Base-by-base conservation (phyloP, 2,797 vertebrate species). In the Neostethus bicornis region DNA sequence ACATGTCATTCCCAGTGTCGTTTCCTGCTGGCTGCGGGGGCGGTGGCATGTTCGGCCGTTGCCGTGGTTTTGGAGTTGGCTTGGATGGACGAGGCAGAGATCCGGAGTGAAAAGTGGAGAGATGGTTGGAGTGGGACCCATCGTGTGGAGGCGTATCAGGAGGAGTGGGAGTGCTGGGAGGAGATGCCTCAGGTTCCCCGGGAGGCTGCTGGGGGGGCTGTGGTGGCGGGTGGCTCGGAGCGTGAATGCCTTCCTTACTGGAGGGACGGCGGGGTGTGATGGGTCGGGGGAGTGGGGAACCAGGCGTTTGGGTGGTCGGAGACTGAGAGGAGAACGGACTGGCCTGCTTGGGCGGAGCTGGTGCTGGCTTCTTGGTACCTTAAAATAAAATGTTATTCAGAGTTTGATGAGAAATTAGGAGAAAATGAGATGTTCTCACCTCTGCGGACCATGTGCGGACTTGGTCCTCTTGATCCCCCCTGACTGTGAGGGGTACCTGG, bases 321-420 rank as follows among this genome's bases (percentile, higher is more conserved):
- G n/a, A 0, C 66, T 89, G 34, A 41, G 91, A 90, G 7, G 91
- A 83, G 1, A 90, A 89, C 1, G 89, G 66, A 10, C 85, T 80
- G 3, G 90, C 86, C 54, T 71, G 75, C 90, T 94, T 79, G 82
- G 92, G 67, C 17, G 93, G 77, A 10, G 92, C 91, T 4, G 93
- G 93, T 0, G 96, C 96, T 17, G 95, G 97, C 72, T 98, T 99
- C 66, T 99, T 99, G 57, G 95, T 89, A 31, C 93, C 97, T 99
- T 85, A 31, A 26, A 43, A 57, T 38, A n/a, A 35, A 8, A 47
- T 7, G 1, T 24, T 1, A 34, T 46, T 26, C 16, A 16, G 1
- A 12, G 35, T 23, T 2, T 1, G 6, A 29, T 31, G 9, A 10
- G 10, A 28, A 54, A 12, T 3, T 14, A 23, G 21, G 41, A 10